Percentiles rank a stretch among this genome's conserved stretches.
These are phyloP conservation scores for Acanthosepion esculentum DNA, from an alignment of 2,888 invertebrate genomes.

Conservation along the genomic window DNA sequence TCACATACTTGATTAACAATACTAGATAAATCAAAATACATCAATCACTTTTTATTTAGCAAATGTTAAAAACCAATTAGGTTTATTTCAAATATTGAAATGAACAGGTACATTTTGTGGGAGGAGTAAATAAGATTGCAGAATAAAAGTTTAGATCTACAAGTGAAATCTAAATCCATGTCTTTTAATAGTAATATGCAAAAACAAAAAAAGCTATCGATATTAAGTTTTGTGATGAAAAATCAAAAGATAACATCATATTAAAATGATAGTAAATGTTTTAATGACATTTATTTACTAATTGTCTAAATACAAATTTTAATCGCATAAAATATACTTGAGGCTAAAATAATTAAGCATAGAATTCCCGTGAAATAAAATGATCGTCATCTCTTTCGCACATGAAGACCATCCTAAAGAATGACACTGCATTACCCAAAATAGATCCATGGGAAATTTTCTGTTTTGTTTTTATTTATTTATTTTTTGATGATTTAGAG, in stretches of 20 bases:
- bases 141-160: no score
- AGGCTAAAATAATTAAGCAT: background rate
- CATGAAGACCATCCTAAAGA: background rate
- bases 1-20: background rate
- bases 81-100: background rate
- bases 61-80: background rate
- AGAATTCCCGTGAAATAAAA: background rate
- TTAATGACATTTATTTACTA: background rate
- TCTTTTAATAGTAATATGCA: no score
- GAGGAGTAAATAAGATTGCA: background rate
- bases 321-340: background rate
- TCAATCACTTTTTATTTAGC: no score
- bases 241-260: background rate
- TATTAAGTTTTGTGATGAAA: background rate
- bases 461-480: background rate
- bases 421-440: background rate
- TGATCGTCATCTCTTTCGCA: background rate
- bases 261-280: background rate
- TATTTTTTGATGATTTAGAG: background rate
- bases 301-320: background rate
- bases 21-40: background rate
- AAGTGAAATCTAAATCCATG: no score
- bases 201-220: no score
- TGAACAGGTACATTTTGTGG: background rate
- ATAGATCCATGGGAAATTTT: background rate